Evolutionary conservation across 2,113 vertebrate genomes (phyloP).

Genomic region (Cynopterus brachyotis): DNA sequence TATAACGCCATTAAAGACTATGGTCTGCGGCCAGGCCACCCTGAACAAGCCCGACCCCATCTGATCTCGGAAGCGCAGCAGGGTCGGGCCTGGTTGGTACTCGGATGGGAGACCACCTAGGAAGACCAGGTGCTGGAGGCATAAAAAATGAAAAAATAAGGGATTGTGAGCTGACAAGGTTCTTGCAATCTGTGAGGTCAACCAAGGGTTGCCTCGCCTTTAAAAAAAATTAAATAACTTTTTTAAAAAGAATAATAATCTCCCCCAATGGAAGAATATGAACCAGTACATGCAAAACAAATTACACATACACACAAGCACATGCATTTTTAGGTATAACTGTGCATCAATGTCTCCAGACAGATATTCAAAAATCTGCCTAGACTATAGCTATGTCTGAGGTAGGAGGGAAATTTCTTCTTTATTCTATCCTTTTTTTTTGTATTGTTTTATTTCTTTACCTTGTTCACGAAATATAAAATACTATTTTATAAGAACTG

Average conservation of each 20-base stretch:
- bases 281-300: neutral
- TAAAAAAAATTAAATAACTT: too few species aligned
- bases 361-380: neutral
- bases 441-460: neutral
- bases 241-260: too few species aligned
- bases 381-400: neutral
- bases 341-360: neutral
- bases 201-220: too few species aligned
- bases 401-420: neutral
- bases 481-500: neutral
- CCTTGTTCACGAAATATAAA: neutral
- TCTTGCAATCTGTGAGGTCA: too few species aligned
- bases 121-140: too few species aligned
- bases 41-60: too few species aligned
- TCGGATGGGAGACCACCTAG: too few species aligned
- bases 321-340: neutral
- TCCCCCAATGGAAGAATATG: neutral
- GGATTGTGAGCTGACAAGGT: too few species aligned
- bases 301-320: neutral
- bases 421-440: neutral
- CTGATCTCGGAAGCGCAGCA: too few species aligned
- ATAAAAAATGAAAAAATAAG: too few species aligned
- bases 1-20: too few species aligned
- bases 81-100: too few species aligned
- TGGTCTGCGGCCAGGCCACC: neutral